Evolutionary conservation across 1,140 invertebrate species (phyloP), one percentile per base, ranked within the genome.

Genomic region (Drosophila arizonae): DNA sequence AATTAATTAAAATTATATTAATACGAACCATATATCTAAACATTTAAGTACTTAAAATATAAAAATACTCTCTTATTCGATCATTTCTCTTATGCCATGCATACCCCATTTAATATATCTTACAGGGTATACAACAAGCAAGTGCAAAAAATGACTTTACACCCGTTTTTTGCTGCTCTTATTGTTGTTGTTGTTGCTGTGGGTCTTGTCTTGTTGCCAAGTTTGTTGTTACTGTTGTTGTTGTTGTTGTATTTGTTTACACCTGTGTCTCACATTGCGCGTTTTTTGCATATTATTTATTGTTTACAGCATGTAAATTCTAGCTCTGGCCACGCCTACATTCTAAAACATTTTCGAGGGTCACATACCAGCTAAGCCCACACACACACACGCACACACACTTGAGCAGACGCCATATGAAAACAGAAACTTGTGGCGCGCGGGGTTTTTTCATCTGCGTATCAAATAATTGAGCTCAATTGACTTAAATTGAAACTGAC

Each of bases 381-480:
- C 80, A 80, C 71, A 68, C 41, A 21, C 54, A 66, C 21, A 50
- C 33, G 45, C 36, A 61, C 17, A 52, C 39, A 33, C 13, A 39
- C n/a, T 56, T n/a, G 10, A 57, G 36, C 45, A 67, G 33, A 67
- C 50, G 26, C 28, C 50, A 45, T 61, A 58, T 52, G 43, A 58
- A 54, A 33, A 69, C 33, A 61, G 57, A 69, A 55, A 73, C 50
- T 62, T 69, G 61, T 45, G 58, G 55, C 71, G 46, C 67, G 80
- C 68, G 81, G 66, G 77, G 61, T 74, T 79, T 75, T 77, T 85
- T 85, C 82, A 86, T 87, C 77, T 87, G 76, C 76, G 84, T 86
- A 86, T 86, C 79, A 87, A 87, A 86, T 87, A 86, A 87, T 86
- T 86, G 82, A 86, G 82, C 82, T 88, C 82, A 86, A 86, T 86